Conservation (phyloP, 2,888 invertebrate species). For the Keiferia lycopersicella region DNA sequence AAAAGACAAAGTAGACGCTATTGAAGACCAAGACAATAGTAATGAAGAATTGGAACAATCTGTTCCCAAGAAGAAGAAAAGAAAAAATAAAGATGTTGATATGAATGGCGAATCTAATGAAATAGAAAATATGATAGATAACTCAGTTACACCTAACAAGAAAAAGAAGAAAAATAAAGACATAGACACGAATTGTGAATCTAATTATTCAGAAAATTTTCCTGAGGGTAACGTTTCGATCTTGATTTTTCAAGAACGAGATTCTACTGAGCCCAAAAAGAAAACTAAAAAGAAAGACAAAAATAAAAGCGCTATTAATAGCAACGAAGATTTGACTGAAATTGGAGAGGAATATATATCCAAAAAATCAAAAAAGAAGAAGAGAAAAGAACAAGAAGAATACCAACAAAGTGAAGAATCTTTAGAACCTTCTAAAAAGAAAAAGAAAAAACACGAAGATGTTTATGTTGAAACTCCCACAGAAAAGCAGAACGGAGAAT, state of each 20-base stretch:
- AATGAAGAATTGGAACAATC: neutral
- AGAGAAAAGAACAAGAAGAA: slow-evolving; percentile 26
- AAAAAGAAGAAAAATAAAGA: slow-evolving; percentile 15
- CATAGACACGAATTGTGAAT: neutral
- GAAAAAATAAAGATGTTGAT: neutral
- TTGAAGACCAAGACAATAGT: neutral
- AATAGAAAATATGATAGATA: slow-evolving; percentile 9
- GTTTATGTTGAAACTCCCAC: neutral
- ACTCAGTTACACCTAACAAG: neutral
- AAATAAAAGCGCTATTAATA: neutral
- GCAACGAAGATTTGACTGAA: neutral
- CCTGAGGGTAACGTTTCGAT: slow-evolving; percentile 14
- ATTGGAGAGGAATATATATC: neutral
- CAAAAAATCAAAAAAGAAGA: slow-evolving; percentile 26
- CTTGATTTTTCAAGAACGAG: neutral
- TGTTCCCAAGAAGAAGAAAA: slow-evolving; percentile 9
- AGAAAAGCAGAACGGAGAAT: neutral
- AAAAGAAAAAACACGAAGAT: slow-evolving; percentile 19
- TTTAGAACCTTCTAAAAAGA: slow-evolving; percentile 28
- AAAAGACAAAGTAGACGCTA: neutral
- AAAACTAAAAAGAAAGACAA: slow-evolving; percentile 32
- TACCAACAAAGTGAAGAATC: neutral
- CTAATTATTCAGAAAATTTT: neutral
- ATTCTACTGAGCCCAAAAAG: slow-evolving; percentile 22
- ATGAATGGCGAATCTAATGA: neutral